A percentile compares a stretch with the other conserved stretches of the same genome.
These are phyloP conservation scores for Cerceris rybyensis DNA, from an alignment of 2,888 invertebrate species.

Conservation along the genomic window DNA sequence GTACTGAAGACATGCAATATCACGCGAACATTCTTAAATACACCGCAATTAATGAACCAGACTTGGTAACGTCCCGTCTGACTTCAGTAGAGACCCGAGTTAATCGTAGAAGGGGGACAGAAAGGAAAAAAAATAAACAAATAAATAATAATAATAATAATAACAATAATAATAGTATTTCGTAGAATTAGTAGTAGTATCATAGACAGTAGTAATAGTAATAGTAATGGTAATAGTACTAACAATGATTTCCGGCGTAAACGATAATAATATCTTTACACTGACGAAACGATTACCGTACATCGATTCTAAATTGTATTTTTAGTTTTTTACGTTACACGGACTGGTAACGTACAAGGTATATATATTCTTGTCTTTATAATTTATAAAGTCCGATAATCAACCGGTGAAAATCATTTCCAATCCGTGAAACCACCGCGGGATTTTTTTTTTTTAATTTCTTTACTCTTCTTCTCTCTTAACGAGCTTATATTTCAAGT, in stretches of 20 bases:
- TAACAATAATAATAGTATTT: constrained; percentile 59
- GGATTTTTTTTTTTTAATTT: too few relatives aligned
- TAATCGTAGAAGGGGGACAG: background rate
- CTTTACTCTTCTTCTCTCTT: too few relatives aligned
- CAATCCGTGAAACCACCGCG: too few relatives aligned
- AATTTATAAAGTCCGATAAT: too few relatives aligned
- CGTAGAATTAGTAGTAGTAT: constrained; percentile 43
- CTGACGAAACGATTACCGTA: constrained; percentile 49
- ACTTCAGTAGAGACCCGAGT: too few relatives aligned
- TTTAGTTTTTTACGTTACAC: constrained; percentile 39
- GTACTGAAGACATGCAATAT: too few relatives aligned
- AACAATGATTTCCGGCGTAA: constrained; percentile 51
- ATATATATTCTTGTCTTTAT: too few relatives aligned
- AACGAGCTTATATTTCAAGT: too few relatives aligned
- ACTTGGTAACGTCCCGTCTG: too few relatives aligned
- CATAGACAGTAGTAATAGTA: constrained; percentile 33
- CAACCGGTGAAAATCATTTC: too few relatives aligned
- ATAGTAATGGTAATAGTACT: constrained; percentile 44
- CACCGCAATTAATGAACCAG: too few relatives aligned
- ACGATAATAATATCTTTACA: constrained; percentile 47
- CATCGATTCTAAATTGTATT: constrained; percentile 32
- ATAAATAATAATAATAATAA: constrained; percentile 48
- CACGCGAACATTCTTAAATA: too few relatives aligned
- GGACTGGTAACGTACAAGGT: constrained; percentile 7
- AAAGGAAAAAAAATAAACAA: constrained; percentile 12